Percentiles rank a stretch among this genome's conserved stretches.
phyloP scores from a whole-genome alignment of 2,888 invertebrate species.

The Zaprionus bogoriensis region DNA sequence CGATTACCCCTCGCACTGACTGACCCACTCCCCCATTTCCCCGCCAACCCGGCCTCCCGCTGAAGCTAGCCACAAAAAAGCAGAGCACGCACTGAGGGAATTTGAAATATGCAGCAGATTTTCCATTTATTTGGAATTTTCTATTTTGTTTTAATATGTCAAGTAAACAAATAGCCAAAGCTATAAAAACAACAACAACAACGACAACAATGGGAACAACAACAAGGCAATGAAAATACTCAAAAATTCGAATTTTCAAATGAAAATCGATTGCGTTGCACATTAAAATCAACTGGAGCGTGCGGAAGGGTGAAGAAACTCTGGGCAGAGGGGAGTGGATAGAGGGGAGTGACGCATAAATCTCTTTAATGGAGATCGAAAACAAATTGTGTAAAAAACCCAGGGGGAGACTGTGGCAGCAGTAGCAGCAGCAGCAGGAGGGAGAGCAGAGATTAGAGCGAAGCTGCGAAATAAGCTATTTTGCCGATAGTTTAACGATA shows the following conservation, averaged over 20 bases:
- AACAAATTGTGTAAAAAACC: neutral
- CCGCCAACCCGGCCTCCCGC: neutral
- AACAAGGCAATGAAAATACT: no score
- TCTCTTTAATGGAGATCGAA: constrained; percentile 15
- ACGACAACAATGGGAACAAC: neutral
- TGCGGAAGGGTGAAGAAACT: neutral
- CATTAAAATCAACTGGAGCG: constrained; percentile 53
- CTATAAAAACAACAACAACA: constrained; percentile 7
- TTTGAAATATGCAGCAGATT: constrained; percentile 20
- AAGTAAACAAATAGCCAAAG: constrained; percentile 30
- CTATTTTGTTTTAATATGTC: constrained; percentile 33
- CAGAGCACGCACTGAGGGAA: neutral
- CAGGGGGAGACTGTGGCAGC: no score
- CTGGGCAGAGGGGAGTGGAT: neutral
- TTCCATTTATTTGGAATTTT: constrained; percentile 17
- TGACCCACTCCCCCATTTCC: neutral
- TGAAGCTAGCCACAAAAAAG: neutral
- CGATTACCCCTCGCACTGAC: no score
- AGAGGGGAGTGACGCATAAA: constrained; percentile 14
- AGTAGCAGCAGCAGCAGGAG: no score
- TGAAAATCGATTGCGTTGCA: constrained; percentile 51
- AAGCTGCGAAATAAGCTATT: neutral
- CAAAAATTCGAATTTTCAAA: constrained; percentile 36
- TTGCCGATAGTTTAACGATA: neutral
- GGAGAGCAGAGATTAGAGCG: neutral